These are phyloP conservation scores for Tenualosa ilisha DNA, from an alignment of 2,797 vertebrate genomes.

Conservation along the genomic window DNA sequence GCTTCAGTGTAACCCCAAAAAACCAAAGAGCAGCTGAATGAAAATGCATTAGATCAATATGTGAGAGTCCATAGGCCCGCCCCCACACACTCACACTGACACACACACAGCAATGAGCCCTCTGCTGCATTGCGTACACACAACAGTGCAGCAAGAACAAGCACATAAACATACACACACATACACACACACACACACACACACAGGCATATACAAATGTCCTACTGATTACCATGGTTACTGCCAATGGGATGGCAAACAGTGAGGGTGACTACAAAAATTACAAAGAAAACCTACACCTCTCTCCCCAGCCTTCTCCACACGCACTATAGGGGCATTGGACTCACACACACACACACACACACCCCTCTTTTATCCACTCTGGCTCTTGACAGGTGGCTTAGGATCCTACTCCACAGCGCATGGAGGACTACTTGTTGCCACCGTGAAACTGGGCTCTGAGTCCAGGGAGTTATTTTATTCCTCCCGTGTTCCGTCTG, in stretches of 20 bases:
- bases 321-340: background rate
- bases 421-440: background rate
- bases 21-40: slow-evolving; percentile 26
- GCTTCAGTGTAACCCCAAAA: background rate
- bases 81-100: background rate
- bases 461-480: background rate
- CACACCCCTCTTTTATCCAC: background rate
- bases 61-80: slow-evolving; percentile 4
- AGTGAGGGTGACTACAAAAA: background rate
- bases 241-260: slow-evolving; percentile 9
- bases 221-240: slow-evolving; percentile 35
- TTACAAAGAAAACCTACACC: background rate
- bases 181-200: background rate
- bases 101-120: background rate
- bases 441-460: background rate
- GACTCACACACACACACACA: slow-evolving; percentile 21
- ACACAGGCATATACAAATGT: background rate
- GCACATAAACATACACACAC: background rate
- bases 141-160: background rate
- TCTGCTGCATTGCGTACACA: background rate
- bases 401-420: background rate
- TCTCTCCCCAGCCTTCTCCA: background rate
- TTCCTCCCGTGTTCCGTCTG: background rate
- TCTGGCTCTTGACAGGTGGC: background rate
- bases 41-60: slow-evolving; percentile 25